These are phyloP conservation scores for Tribolium madens DNA, from an alignment of 1,140 invertebrate species.

Conservation along the genomic window DNA sequence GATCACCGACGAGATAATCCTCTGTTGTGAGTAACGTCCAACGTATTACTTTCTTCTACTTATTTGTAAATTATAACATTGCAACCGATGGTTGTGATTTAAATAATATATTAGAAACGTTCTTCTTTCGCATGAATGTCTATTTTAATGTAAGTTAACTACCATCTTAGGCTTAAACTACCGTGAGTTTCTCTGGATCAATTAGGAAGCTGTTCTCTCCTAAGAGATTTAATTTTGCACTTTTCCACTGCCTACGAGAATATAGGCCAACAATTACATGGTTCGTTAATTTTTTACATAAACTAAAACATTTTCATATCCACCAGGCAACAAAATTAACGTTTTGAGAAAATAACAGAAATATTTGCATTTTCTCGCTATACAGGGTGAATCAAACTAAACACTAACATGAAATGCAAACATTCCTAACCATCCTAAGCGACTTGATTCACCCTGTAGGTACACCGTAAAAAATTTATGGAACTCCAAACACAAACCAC, in stretches of 20 bases:
- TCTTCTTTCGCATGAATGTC: constrained; percentile 27
- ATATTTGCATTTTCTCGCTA: too few species aligned
- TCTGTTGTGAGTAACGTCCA: constrained; percentile 14
- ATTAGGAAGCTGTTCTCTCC: constrained; percentile 26
- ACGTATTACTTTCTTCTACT: constrained; percentile 44
- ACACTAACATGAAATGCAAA: too few species aligned
- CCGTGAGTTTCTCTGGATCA: constrained; percentile 24
- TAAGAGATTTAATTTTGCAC: not conserved
- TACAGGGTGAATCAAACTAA: too few species aligned
- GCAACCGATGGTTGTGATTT: constrained; percentile 31
- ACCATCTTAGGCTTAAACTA: constrained; percentile 18
- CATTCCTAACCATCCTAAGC: too few species aligned
- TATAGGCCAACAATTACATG: not conserved
- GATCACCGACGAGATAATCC: constrained; percentile 14
- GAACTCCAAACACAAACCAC: too few species aligned
- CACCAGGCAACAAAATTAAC: not conserved
- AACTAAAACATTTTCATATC: not conserved
- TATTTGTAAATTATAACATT: constrained; percentile 41
- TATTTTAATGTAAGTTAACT: constrained; percentile 27
- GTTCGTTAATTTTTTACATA: not conserved
- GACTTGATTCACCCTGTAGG: too few species aligned
- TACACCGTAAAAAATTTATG: too few species aligned
- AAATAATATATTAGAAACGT: constrained; percentile 43
- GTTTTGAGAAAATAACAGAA: not conserved
- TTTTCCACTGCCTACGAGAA: not conserved